Evolutionary conservation across 2,113 vertebrate species (phyloP).

Genomic region (Gambusia affinis): DNA sequence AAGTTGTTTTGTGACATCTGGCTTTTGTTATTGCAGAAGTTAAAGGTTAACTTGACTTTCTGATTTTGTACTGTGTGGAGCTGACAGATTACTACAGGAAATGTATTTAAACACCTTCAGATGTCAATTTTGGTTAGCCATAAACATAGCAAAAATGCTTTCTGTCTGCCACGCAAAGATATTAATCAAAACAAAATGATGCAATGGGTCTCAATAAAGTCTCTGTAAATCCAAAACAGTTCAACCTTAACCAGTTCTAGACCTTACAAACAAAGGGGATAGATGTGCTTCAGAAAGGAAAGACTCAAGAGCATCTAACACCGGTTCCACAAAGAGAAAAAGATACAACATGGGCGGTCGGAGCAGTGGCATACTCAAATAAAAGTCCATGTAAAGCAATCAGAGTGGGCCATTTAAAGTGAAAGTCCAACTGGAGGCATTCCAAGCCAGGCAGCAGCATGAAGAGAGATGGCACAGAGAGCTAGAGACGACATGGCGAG

Average conservation of each 20-base stretch:
- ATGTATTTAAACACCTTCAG: background rate
- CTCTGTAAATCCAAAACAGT: background rate
- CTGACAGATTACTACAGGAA: background rate
- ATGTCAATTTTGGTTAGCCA: background rate
- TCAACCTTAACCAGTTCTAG: slow-evolving; percentile 22
- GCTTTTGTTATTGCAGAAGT: no score
- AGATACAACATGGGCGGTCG: background rate
- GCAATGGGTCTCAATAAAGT: background rate
- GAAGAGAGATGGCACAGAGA: slow-evolving; percentile 11
- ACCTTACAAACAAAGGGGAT: background rate
- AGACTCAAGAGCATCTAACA: background rate
- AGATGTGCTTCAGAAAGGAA: slow-evolving; percentile 11
- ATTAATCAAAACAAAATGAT: background rate
- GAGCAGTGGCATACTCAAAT: slow-evolving; percentile 19
- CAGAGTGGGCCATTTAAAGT: slow-evolving; percentile 8
- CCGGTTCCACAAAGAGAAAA: background rate
- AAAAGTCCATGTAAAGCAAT: slow-evolving; percentile 13
- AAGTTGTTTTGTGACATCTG: no score
- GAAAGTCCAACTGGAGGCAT: slow-evolving; percentile 8
- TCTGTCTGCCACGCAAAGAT: no score
- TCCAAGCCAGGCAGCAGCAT: slow-evolving; percentile 33
- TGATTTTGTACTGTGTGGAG: no score
- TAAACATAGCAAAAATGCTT: background rate
- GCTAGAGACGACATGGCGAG: slow-evolving; percentile 12
- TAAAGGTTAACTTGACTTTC: no score